Evolutionary conservation across 2,888 invertebrate species (phyloP), one percentile per base, ranked within the genome.

Genomic region (Heliconius sara): DNA sequence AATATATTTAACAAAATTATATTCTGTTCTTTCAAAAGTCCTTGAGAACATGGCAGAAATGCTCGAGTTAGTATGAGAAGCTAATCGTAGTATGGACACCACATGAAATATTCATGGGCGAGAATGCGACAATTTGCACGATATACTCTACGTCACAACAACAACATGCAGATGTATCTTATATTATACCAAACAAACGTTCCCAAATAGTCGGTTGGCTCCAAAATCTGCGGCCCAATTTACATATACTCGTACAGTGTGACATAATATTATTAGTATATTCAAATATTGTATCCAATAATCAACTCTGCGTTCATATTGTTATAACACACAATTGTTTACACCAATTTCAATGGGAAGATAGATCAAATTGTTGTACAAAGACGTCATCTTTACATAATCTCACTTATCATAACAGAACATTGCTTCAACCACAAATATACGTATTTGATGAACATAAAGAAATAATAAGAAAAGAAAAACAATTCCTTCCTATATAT

Each of bases 91-190:
- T 84, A 85, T 86, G 86, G 85, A 86, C 84, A 84, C 84, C 90
- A 91, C 91, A 93, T 93, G 91, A 87, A 91, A 92, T 93, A 94
- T 93, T 92, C 94, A 94, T 93, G 87, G 84, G 83, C 81, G 87
- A 88, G 91, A 90, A 90, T 89, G 90, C 89, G 90, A 90, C 92
- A 92, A 92, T 93, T 92, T 91, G 80, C 78, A 76, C 77, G 80
- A 82, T 81, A 82, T 77, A 81, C 71, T 79, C 78, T 13, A 72
- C 70, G 77, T 79, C 73, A 47, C 80, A 70, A 82, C 79, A 82
- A 84, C 81, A 84, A 83, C 81, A 81, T 83, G 84, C 82, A 84
- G 83, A 84, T 83, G 81, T 82, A 82, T 83, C 83, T 83, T 81
- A 83, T 81, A 81, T 83, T 83, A 83, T 81, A 83, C 82, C 82